phyloP scores from a whole-genome alignment of 2,888 invertebrate species.

The Coelinius sp. region DNA sequence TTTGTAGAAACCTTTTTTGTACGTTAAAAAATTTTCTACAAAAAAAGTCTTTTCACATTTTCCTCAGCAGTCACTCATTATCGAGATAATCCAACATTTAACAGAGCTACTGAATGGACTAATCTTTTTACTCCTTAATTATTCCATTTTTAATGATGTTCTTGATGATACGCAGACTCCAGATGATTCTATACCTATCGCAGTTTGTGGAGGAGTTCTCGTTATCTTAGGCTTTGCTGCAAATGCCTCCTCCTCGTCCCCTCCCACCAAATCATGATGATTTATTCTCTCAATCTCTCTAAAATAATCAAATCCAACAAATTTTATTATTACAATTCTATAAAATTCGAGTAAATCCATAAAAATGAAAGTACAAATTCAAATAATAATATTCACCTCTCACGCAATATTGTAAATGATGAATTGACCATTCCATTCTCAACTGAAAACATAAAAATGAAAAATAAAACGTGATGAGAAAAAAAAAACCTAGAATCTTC shows the following conservation, averaged over 20 bases:
- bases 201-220: constrained; percentile 56
- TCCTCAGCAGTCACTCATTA: too few relatives aligned
- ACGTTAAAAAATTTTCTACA: too few relatives aligned
- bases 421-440: constrained; percentile 57
- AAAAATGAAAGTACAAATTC: neutral
- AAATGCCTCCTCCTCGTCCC: constrained; percentile 56
- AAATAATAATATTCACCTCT: neutral
- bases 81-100: too few relatives aligned
- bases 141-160: neutral
- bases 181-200: constrained; percentile 14
- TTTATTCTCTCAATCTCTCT: too few relatives aligned
- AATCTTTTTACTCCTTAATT: neutral
- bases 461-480: constrained; percentile 20
- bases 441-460: constrained; percentile 52
- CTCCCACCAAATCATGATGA: too few relatives aligned
- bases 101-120: neutral
- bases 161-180: neutral
- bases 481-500: neutral
- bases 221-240: constrained; percentile 61
- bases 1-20: too few relatives aligned
- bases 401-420: constrained; percentile 43
- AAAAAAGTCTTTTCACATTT: too few relatives aligned
- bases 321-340: too few relatives aligned
- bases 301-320: too few relatives aligned
- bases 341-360: neutral